Base-by-base conservation (phyloP, 1,140 invertebrate species). In the Nilaparvata lugens region DNA sequence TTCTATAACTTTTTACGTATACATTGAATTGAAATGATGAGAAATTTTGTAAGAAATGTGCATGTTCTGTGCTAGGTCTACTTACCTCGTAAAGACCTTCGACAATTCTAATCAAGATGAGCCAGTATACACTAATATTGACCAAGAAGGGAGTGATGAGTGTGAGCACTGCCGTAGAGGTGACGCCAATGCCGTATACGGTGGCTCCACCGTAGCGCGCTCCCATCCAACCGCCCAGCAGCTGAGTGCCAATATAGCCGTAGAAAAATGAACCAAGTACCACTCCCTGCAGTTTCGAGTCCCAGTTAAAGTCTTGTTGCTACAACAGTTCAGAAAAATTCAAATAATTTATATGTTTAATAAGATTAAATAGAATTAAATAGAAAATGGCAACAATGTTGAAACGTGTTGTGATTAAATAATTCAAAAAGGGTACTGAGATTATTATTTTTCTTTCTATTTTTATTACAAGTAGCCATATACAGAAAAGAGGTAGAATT, bases 11-110 rank as follows among this genome's bases (percentile, higher is more conserved):
- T n/a, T n/a, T n/a, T n/a, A n/a, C n/a, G n/a, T n/a, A n/a, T n/a
- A n/a, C n/a, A n/a, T n/a, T n/a, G n/a, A n/a, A n/a, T n/a, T n/a
- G n/a, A n/a, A n/a, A n/a, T n/a, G n/a, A n/a, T n/a, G n/a, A n/a
- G n/a, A n/a, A n/a, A n/a, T n/a, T n/a, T n/a, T n/a, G n/a, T n/a
- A n/a, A n/a, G n/a, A n/a, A n/a, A n/a, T n/a, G n/a, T n/a, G n/a
- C n/a, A n/a, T n/a, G n/a, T n/a, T n/a, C n/a, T n/a, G n/a, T n/a
- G n/a, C n/a, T n/a, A n/a, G n/a, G n/a, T n/a, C n/a, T 11, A 58
- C 54, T 67, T 75, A 92, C 90, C 81, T 95, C 92, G 71, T 88
- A 93, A 38, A 96, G 71, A 51, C 94, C 94, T 76, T 95, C 90
- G 21, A 94, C 71, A 14, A 95, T 83, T 65, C 94, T 76, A 0